Evolutionary conservation across 1,140 invertebrate species (phyloP).

Genomic region (Diorhabda elongata): DNA sequence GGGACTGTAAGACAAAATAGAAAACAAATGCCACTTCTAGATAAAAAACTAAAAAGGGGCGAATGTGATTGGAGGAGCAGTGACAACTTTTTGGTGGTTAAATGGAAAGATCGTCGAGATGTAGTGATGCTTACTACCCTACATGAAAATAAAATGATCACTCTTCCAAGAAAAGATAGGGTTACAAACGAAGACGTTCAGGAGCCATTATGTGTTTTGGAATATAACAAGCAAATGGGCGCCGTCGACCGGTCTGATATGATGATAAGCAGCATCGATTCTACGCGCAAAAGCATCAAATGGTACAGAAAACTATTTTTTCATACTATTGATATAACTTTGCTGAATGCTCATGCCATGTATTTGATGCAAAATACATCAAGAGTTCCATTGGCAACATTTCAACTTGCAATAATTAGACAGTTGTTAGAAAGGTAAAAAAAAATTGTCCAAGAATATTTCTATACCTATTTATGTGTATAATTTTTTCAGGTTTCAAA

Average conservation of each 20-base stretch:
- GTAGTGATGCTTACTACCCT: constrained; percentile 39
- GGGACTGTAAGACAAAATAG: constrained; percentile 39
- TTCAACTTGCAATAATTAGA: not conserved
- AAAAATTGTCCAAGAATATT: too few relatives aligned
- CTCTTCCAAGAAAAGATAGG: constrained; percentile 26
- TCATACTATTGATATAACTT: constrained; percentile 32
- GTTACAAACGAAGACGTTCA: constrained; percentile 24
- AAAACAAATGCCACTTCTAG: constrained; percentile 38
- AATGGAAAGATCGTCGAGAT: constrained; percentile 40
- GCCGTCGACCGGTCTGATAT: constrained; percentile 42
- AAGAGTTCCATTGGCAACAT: not conserved
- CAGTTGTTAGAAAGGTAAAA: not conserved
- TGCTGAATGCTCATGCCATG: constrained; percentile 33
- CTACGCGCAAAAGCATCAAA: constrained; percentile 31
- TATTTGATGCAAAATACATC: not conserved
- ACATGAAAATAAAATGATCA: constrained; percentile 27
- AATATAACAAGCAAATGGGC: constrained; percentile 43
- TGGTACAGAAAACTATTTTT: constrained; percentile 42
- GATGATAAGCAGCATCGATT: constrained; percentile 19
- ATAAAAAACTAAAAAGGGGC: constrained; percentile 29
- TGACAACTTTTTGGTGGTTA: constrained; percentile 35
- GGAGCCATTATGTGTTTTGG: constrained; percentile 34
- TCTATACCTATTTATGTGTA: too few relatives aligned
- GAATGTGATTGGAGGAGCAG: constrained; percentile 29
- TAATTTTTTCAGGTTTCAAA: too few relatives aligned